Evolutionary conservation across 1,140 invertebrate genomes (phyloP), one percentile per base, ranked within the genome.

Genomic region (Aphelinus certus): DNA sequence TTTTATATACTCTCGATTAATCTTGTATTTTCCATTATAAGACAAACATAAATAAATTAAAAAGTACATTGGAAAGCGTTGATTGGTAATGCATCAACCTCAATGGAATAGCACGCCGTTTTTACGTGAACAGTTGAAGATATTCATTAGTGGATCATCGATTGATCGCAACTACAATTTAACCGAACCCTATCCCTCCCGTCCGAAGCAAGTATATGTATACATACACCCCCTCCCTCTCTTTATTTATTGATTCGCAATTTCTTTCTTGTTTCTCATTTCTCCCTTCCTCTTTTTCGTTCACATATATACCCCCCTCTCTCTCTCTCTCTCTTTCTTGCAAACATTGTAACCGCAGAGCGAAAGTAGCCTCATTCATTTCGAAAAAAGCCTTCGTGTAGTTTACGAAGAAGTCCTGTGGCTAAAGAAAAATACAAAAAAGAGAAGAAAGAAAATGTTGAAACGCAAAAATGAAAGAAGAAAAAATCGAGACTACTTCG

Each of bases 31-130:
- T 55, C 69, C 6, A 42, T 42, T 63, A 63, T 48, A 74, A 74
- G 45, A 69, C 55, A 75, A 75, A 63, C 46, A 70, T 69, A 71
- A 76, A 76, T 71, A 71, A 76, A 76, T 71, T 70, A 71, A 66
- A 76, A 66, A 65, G 49, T 70, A 76, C 63, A 71, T 4, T 71
- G n/a, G 61, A 71, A 71, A 76, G 46, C 56, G 49, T 60, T 67
- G 57, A 46, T 60, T 66, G 26, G 5, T 66, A 71, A 55, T 65
- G 3, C 55, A 48, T 67, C 49, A 70, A 67, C 58, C 51, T 58
- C 48, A 66, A 71, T 60, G 53, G 62, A 70, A 75, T 51, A 70
- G 62, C 58, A 53, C 61, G 53, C 68, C 61, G 46, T 70, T 7
- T 65, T 75, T 42, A 70, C n/a, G 61, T 53, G 62, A 64, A 70